Percentiles rank a stretch among this genome's conserved stretches.
phyloP scores from a whole-genome alignment of 2,113 vertebrate species.

The Cynoglossus semilaevis region DNA sequence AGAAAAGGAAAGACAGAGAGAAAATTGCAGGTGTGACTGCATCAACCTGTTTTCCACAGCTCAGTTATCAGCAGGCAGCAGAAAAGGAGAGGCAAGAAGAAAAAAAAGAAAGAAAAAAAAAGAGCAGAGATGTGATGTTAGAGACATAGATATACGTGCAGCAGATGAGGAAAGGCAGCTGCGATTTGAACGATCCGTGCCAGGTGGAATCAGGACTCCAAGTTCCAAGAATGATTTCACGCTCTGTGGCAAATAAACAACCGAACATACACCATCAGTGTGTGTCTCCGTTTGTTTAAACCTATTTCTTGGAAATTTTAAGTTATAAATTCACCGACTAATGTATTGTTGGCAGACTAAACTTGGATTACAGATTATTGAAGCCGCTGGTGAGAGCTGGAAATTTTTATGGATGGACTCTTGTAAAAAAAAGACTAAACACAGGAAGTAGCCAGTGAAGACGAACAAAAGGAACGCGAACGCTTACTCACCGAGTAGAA shows the following conservation, averaged over 20 bases:
- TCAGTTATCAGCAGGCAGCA: slow-evolving; percentile 45
- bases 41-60: slow-evolving; percentile 62
- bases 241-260: too few species aligned
- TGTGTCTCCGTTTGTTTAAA: too few species aligned
- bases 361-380: too few species aligned
- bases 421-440: slow-evolving; percentile 6
- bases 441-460: neutral
- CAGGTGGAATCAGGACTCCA: too few species aligned
- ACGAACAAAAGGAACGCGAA: slow-evolving; percentile 24
- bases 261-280: too few species aligned
- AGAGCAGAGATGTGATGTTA: neutral
- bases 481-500: slow-evolving; percentile 75
- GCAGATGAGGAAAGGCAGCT: too few species aligned
- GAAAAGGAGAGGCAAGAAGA: slow-evolving; percentile 17
- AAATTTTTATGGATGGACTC: neutral
- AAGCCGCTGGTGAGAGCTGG: neutral
- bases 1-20: slow-evolving; percentile 31
- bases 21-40: slow-evolving; percentile 63
- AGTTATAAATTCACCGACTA: too few species aligned
- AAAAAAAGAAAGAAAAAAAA: slow-evolving; percentile 28
- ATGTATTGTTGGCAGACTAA: too few species aligned
- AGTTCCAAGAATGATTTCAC: too few species aligned
- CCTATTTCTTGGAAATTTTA: too few species aligned
- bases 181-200: too few species aligned
- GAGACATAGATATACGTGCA: too few species aligned